Conservation (phyloP, 2,113 vertebrate genomes). For the Gracilinanus agilis region DNA sequence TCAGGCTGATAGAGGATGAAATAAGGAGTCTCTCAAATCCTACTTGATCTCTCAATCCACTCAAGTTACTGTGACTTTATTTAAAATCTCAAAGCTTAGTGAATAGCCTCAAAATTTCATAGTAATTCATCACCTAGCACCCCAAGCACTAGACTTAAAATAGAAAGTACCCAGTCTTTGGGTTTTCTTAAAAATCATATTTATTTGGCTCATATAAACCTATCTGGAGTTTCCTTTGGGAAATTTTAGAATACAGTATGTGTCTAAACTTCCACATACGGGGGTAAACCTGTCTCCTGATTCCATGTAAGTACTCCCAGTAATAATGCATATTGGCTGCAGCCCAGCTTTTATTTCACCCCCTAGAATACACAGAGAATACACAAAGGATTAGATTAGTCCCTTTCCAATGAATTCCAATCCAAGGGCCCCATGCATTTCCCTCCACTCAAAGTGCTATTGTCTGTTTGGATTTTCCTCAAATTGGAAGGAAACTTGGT, state of each 20-base stretch:
- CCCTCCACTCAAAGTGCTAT: background rate
- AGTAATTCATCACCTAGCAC: background rate
- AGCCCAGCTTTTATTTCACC: background rate
- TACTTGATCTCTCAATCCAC: conserved; percentile 41
- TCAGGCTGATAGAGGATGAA: conserved; percentile 69
- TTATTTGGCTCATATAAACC: background rate
- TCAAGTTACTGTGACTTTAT: conserved; percentile 29
- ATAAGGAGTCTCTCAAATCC: conserved; percentile 37
- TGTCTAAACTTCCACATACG: background rate
- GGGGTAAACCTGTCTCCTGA: background rate
- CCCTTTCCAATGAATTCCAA: background rate
- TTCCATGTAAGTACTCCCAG: background rate
- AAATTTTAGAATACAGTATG: background rate
- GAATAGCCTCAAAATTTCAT: conserved; percentile 11
- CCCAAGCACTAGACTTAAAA: background rate
- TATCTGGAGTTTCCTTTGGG: background rate
- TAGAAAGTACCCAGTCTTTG: background rate
- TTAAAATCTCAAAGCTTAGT: conserved; percentile 13
- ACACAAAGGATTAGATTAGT: background rate
- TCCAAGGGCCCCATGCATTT: background rate
- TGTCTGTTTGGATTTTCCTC: background rate
- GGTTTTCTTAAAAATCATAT: background rate
- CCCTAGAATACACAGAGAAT: background rate
- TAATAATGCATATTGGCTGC: background rate
- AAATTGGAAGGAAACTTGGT: background rate